These are phyloP conservation scores for Dryobota labecula DNA, from an alignment of 2,888 invertebrate genomes.

Conservation along the genomic window DNA sequence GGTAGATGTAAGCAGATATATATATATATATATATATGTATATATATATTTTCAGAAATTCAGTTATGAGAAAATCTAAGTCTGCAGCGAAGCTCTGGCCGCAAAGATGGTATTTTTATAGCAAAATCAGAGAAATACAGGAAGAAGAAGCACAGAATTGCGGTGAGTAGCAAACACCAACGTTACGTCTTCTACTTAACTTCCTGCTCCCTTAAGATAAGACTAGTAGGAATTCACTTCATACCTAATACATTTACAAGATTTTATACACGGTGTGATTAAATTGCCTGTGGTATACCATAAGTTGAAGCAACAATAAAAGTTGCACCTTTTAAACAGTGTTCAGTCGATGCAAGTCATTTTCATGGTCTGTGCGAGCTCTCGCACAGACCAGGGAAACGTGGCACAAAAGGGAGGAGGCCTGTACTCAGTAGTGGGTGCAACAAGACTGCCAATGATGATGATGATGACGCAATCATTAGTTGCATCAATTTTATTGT, in stretches of 20 bases:
- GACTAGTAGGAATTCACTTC: background rate
- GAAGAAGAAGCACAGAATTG: slow-evolving; percentile 84
- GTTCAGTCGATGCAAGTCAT: background rate
- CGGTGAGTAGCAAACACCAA: slow-evolving; percentile 69
- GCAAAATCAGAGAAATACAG: slow-evolving; percentile 78
- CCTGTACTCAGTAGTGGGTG: no score
- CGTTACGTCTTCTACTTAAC: background rate
- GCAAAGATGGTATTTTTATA: slow-evolving; percentile 84
- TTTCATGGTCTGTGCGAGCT: no score
- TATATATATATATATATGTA: no score
- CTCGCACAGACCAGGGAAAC: no score
- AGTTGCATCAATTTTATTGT: background rate
- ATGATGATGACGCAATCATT: background rate
- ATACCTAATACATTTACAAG: background rate
- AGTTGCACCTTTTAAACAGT: background rate
- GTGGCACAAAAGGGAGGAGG: no score
- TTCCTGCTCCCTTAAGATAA: background rate
- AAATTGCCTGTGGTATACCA: background rate
- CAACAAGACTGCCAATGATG: no score
- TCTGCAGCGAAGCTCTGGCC: slow-evolving; percentile 83
- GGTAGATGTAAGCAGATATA: no score
- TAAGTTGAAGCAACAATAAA: background rate
- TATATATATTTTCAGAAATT: slow-evolving; percentile 74
- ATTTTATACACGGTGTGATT: background rate
- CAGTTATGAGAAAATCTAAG: slow-evolving; percentile 80